Evolutionary conservation across 1,140 invertebrate genomes (phyloP), one percentile per base, ranked within the genome.

Genomic region (Aphaenogaster ashmeadi): DNA sequence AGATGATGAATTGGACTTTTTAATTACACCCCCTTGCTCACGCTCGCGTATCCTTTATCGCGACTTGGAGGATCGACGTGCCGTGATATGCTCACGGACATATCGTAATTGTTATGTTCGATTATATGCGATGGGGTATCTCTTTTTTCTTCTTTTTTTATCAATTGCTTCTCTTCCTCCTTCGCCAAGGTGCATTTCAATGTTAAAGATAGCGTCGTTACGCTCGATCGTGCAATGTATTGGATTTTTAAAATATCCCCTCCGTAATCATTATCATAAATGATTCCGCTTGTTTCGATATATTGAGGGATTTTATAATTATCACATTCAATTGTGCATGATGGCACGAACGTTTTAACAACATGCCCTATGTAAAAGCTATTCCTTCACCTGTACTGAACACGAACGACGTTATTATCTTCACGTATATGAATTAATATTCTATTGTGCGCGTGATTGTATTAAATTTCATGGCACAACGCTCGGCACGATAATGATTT

Each of bases 401-500:
- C 15, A 62, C 15, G 67, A 27, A 36, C 54, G 18, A 62, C 36
- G 54, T 58, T 60, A 47, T 84, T 56, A 56, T 62, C 47, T 21
- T n/a, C 13, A 8, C 4, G 13, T 58, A 7, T 44, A 47, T 74
- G 18, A 67, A 38, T 60, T 75, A 75, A 60, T 75, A 71, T 84
- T 84, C 21, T 60, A 60, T 84, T 84, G 80, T 75, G 80, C 80
- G 41, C 54, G 69, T 41, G 69, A 60, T 84, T 84, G 80, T 84
- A 84, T 84, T 84, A 84, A 84, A 11, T 75, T 74, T 50, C 33
- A 62, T 75, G 69, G 69, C 54, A 84, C 80, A 84, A 75, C 72
- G 69, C 47, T 83, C 54, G 56, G 54, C 69, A 47, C 79, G 41
- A 75, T 74, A 83, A 81, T 47, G 18, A 38, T 60, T 47, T 72